phyloP scores from a whole-genome alignment of 2,113 vertebrate genomes.

The Struthio camelus region DNA sequence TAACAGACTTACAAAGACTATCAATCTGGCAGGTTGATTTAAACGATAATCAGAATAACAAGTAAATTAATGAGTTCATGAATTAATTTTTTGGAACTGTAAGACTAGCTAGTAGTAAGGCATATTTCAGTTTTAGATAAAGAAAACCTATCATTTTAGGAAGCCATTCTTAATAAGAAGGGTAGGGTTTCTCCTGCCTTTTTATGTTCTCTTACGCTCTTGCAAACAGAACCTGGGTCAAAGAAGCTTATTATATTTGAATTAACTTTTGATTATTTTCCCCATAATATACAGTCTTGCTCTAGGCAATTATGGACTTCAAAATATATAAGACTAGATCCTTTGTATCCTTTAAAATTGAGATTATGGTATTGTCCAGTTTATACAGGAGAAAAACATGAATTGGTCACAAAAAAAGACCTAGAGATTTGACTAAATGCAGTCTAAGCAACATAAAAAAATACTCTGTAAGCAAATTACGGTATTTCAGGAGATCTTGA shows the following conservation, averaged over 20 bases:
- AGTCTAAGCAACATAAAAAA: neutral
- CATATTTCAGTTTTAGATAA: neutral
- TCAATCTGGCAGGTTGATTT: slow-evolving; percentile 6
- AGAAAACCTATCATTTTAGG: neutral
- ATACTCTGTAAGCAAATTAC: neutral
- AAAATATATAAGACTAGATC: neutral
- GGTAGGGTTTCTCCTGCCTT: neutral
- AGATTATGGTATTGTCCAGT: neutral
- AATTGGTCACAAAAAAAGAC: neutral
- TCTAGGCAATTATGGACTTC: neutral
- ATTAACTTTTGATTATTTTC: neutral
- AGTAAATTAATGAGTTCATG: neutral
- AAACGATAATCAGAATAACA: slow-evolving; percentile 7
- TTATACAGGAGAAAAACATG: accelerated
- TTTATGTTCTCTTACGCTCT: neutral
- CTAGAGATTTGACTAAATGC: neutral
- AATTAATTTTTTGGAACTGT: neutral
- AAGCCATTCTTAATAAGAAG: neutral
- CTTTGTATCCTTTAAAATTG: neutral
- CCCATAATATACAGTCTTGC: neutral
- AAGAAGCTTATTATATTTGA: neutral
- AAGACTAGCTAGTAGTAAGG: neutral
- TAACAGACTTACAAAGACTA: neutral
- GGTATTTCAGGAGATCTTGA: neutral
- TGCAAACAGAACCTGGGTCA: neutral